Evolutionary conservation across 2,888 invertebrate genomes (phyloP).

Genomic region (Idaea aversata): DNA sequence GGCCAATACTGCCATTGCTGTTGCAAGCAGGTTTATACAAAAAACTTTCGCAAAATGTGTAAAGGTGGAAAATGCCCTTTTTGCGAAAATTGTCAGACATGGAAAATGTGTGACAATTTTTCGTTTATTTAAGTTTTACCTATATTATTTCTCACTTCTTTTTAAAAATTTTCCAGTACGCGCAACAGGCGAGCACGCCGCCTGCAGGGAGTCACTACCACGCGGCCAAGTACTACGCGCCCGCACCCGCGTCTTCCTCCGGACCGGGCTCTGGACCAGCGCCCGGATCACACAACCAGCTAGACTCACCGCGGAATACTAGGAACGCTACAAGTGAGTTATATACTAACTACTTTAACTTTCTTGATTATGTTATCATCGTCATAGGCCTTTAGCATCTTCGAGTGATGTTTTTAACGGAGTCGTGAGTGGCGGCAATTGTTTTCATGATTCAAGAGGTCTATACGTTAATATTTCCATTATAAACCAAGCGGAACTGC

Average conservation of each 20-base stretch:
- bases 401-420: background rate
- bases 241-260: constrained; percentile 79
- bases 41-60: too few species aligned
- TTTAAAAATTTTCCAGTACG: constrained; percentile 48
- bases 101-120: too few species aligned
- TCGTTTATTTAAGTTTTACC: too few species aligned
- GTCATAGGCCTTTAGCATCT: background rate
- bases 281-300: constrained; percentile 81
- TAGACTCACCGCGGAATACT: constrained; percentile 76
- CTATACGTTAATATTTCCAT: too few species aligned
- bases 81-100: too few species aligned
- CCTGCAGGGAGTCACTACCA: constrained; percentile 18
- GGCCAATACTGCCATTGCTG: too few species aligned
- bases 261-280: constrained; percentile 78
- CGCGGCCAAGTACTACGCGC: constrained; percentile 69
- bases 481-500: too few species aligned
- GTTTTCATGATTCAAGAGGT: too few species aligned
- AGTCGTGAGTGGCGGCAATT: too few species aligned
- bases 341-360: constrained; percentile 5
- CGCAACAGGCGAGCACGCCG: constrained; percentile 72
- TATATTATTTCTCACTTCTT: too few species aligned
- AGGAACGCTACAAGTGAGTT: constrained; percentile 66
- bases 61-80: too few species aligned
- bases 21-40: too few species aligned
- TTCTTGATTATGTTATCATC: background rate